Conservation (phyloP, 2,888 invertebrate species). For the Anodontia alba region DNA sequence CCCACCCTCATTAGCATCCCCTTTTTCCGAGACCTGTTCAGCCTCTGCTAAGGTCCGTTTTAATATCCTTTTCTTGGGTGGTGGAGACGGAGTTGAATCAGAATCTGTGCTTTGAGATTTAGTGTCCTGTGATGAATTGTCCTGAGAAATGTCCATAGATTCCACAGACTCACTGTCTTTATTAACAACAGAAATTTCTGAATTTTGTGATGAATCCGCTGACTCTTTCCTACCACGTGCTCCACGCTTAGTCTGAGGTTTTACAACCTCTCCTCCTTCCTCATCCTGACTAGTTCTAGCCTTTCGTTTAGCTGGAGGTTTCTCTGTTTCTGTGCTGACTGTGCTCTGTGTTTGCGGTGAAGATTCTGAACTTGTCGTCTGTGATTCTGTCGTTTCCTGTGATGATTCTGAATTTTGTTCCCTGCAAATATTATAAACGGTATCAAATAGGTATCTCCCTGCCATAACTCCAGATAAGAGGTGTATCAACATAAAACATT, state of each 20-base stretch:
- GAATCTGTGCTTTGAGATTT: slow-evolving; percentile 30
- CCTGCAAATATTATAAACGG: too few species aligned
- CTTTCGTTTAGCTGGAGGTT: slow-evolving; percentile 12
- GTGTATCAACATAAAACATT: too few species aligned
- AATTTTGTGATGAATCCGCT: slow-evolving; percentile 15
- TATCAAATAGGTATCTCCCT: too few species aligned
- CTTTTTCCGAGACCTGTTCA: slow-evolving; percentile 1
- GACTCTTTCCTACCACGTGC: slow-evolving; percentile 18
- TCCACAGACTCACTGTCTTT: slow-evolving; percentile 39
- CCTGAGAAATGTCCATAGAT: slow-evolving; percentile 37
- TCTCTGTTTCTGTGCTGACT: neutral
- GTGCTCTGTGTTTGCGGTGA: neutral
- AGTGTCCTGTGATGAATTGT: slow-evolving; percentile 22
- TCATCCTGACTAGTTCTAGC: slow-evolving; percentile 17
- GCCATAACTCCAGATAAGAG: too few species aligned
- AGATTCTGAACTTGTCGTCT: neutral
- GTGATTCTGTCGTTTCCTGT: neutral
- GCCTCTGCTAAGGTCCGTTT: slow-evolving; percentile 50
- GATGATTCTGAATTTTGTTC: neutral
- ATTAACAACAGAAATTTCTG: slow-evolving; percentile 28
- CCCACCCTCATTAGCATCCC: slow-evolving; percentile 2
- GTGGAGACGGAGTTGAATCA: slow-evolving; percentile 23
- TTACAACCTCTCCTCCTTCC: neutral
- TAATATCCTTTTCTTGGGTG: slow-evolving; percentile 55
- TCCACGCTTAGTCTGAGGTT: neutral